Evolutionary conservation across 1,140 invertebrate genomes (phyloP), one percentile per base, ranked within the genome.

Genomic region (Papilio machaon): DNA sequence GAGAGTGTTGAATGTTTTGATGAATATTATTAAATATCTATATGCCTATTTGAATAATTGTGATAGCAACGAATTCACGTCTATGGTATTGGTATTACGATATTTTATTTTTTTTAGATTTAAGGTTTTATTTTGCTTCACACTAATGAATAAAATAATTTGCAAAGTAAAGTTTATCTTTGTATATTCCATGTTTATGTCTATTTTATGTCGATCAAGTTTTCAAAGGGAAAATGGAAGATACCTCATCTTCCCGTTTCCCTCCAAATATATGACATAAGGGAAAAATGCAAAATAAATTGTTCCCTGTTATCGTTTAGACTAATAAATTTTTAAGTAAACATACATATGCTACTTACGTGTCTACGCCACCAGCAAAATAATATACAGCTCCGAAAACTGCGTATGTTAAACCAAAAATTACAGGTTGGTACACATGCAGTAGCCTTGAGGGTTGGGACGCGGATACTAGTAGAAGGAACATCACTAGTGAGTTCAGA

Each of bases 371-470:
- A 1, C 97, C 97, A n/a, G 95, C 95, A 0, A 93, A 73, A 90
- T 96, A 97, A 89, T 98, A 98, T 30, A 98, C 94, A 7, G 96
- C 82, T 5, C 95, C 96, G 88, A 98, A 98, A 13, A 96, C 84
- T 0, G 96, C 89, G 89, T 97, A 98, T 10, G 94, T 82, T 1
- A 95, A 73, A 7, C 96, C 95, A 82, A 97, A 96, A 4, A 95
- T 64, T 0, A 97, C 82, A 4, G 96, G 96, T 88, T 97, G 96
- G 91, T 97, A 96, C 82, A 97, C 95, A 88, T 97, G 96, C 5
- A 96, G 90, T 43, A 98, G 82, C 49, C 96, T 93, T n/a, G 96
- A 93, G 0, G 97, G 97, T 82, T 97, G 95, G 1, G 95, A 95
- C 1, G 96, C 96, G 11, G 97, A 94, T 79, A 95, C 94, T 10